Base-by-base conservation (phyloP, 2,797 vertebrate genomes). In the Brachymystax lenok region DNA sequence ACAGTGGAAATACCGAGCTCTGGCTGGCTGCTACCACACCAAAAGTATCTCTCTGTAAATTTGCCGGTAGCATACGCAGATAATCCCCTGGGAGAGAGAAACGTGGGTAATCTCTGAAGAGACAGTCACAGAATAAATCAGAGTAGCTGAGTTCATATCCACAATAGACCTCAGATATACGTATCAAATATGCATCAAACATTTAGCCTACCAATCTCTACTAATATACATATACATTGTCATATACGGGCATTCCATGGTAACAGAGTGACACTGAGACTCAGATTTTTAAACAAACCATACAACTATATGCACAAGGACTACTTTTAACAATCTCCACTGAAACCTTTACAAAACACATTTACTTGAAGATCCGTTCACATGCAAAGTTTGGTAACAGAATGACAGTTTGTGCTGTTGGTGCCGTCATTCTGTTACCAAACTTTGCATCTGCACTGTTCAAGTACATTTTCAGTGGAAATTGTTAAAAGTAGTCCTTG, bases 41-140 rank as follows among this genome's bases (percentile, higher is more conserved):
- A 86, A 79, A 84, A 82, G 85, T 85, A 61, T 61, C n/a, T 61
- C 83, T 80, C 83, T 84, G 84, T 80, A 82, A 82, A 79, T 79
- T 84, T 82, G 88, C 86, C 86, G 79, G 80, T 80, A 80, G 52
- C 51, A 54, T 33, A 72, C 13, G 10, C 28, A 35, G 80, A 89
- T 87, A 86, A 90, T 90, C 85, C 85, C 84, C 69, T 68, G 40
- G 77, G 75, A 56, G 46, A 75, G 74, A 83, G 66, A 77, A 71
- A 79, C 52, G 74, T 64, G 56, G 40, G 74, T 82, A 84, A 86
- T 88, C 82, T 85, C 80, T 69, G 80, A 84, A 74, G 64, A 86
- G 73, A 78, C 73, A 70, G 74, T 84, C 61, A 67, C 2, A 17
- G 68, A 46, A 46, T 46, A 46, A 10, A 46, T 46, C 12, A 46